Percentiles rank a stretch among this genome's conserved stretches.
Conservation (phyloP, 2,888 invertebrate genomes). For the Platycheirus rosarum region DNA sequence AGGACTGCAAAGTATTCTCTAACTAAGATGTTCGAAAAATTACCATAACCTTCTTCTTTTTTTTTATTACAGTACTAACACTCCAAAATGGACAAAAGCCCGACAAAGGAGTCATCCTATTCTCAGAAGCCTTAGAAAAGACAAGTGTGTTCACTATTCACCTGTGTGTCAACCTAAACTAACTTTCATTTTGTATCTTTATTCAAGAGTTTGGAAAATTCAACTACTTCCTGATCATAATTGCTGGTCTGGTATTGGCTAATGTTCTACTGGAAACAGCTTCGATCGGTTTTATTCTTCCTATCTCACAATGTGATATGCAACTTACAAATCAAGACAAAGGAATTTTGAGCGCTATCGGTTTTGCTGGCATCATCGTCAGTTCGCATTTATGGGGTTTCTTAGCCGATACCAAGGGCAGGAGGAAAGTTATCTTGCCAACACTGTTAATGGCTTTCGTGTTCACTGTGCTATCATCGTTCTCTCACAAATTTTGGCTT, state of each 20-base stretch:
- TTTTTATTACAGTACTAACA: slow-evolving; percentile 51
- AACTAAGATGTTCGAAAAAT: no score
- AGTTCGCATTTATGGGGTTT: slow-evolving; percentile 85
- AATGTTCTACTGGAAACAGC: slow-evolving; percentile 83
- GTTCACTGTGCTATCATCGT: slow-evolving; percentile 83
- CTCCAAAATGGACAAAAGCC: slow-evolving; percentile 45
- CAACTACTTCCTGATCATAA: slow-evolving; percentile 82
- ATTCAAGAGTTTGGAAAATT: slow-evolving; percentile 83
- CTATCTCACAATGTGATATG: slow-evolving; percentile 83
- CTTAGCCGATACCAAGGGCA: slow-evolving; percentile 84
- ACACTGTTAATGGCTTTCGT: slow-evolving; percentile 83
- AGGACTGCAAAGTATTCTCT: no score
- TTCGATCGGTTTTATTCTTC: slow-evolving; percentile 83
- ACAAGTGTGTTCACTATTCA: slow-evolving; percentile 47
- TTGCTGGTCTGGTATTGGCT: slow-evolving; percentile 84
- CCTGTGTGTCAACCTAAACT: background rate
- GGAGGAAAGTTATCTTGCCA: slow-evolving; percentile 82
- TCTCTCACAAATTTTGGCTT: slow-evolving; percentile 83
- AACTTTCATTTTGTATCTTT: slow-evolving; percentile 39
- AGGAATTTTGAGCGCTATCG: slow-evolving; percentile 81
- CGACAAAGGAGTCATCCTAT: slow-evolving; percentile 41
- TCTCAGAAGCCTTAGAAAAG: slow-evolving; percentile 63
- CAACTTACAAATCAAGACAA: slow-evolving; percentile 81
- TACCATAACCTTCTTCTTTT: no score
- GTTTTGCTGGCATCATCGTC: slow-evolving; percentile 83